Percentiles rank a stretch among this genome's conserved stretches.
Conservation (phyloP, 2,888 invertebrate genomes). For the Drosophila recens region DNA sequence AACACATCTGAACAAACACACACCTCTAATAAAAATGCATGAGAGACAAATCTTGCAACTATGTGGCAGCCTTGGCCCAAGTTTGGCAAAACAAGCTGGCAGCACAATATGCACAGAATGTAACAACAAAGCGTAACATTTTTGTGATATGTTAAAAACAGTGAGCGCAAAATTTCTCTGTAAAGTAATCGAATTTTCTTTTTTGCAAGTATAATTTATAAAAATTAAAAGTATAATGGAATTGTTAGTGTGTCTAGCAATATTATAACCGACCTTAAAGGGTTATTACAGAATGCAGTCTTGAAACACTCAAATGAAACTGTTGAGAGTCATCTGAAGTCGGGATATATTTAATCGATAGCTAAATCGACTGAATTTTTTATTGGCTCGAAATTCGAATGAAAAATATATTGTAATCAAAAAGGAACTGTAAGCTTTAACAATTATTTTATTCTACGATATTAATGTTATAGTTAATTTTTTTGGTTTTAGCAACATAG, state of each 20-base stretch:
- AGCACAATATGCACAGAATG: not conserved
- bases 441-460: not conserved
- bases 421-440: not conserved
- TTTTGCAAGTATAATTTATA: too few relatives aligned
- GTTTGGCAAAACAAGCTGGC: too few relatives aligned
- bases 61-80: too few relatives aligned
- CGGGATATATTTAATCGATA: not conserved
- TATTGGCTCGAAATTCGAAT: not conserved
- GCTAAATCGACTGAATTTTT: not conserved
- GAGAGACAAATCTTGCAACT: too few relatives aligned
- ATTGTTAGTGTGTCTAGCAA: not conserved
- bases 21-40: too few relatives aligned
- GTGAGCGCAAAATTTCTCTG: not conserved
- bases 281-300: too few relatives aligned
- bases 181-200: too few relatives aligned
- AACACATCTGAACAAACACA: too few relatives aligned
- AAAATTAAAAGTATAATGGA: too few relatives aligned
- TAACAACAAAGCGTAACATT: constrained; percentile 12
- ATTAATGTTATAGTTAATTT: not conserved
- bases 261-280: too few relatives aligned
- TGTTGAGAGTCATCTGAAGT: not conserved
- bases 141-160: constrained; percentile 3
- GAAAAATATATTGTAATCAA: not conserved
- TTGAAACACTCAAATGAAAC: not conserved
- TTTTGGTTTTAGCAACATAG: not conserved